These are phyloP conservation scores for Synanthedon myopaeformis DNA, from an alignment of 2,888 invertebrate genomes.

Conservation along the genomic window DNA sequence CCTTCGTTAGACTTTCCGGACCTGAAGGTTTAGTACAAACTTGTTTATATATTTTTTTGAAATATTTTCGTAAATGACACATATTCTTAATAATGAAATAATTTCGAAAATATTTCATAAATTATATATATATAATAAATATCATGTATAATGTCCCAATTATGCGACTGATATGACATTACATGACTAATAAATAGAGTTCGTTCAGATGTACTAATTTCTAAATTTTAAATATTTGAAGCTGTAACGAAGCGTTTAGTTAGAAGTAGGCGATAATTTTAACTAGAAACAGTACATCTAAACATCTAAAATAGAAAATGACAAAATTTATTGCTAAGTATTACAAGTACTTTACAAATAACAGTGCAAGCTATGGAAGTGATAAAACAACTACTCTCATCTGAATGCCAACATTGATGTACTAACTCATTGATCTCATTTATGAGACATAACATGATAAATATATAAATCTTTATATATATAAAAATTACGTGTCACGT, in stretches of 20 bases:
- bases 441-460: too few relatives aligned
- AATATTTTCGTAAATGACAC: too few relatives aligned
- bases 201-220: conserved; percentile 18
- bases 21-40: too few relatives aligned
- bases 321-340: conserved; percentile 37
- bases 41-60: too few relatives aligned
- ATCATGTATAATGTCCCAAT: conserved; percentile 12
- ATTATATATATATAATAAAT: conserved; percentile 4
- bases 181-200: conserved; percentile 2
- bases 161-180: conserved; percentile 31
- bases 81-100: too few relatives aligned
- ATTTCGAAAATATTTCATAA: not conserved
- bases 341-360: conserved; percentile 35
- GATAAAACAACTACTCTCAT: conserved; percentile 22
- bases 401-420: not conserved
- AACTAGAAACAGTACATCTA: conserved; percentile 21
- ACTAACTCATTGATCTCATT: too few relatives aligned
- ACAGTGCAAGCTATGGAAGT: conserved; percentile 64
- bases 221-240: conserved; percentile 3
- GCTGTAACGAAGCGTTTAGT: conserved; percentile 4
- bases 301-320: conserved; percentile 13
- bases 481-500: too few relatives aligned
- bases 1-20: too few relatives aligned
- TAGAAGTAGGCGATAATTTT: not conserved
- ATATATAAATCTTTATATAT: too few relatives aligned